phyloP scores from a whole-genome alignment of 2,797 vertebrate species.

The Dermochelys coriacea region DNA sequence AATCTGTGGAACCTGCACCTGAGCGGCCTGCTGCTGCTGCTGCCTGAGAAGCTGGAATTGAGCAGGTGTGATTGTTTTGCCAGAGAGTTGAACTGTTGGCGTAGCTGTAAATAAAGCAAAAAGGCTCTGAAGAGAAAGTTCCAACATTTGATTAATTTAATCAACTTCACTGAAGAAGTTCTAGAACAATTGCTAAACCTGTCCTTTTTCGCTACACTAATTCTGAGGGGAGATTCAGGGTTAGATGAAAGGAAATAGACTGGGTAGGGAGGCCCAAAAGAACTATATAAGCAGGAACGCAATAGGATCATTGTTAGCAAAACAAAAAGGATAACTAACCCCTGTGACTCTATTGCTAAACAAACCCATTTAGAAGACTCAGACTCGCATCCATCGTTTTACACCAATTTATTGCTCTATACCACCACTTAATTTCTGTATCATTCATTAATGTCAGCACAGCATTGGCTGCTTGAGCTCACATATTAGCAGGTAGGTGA shows the following conservation, averaged over 20 bases:
- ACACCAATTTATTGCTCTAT: not conserved
- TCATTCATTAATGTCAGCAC: not conserved
- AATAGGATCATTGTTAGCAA: not conserved
- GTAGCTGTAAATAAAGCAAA: conserved; percentile 34
- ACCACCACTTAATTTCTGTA: not conserved
- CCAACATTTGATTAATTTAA: not conserved
- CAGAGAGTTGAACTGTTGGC: conserved; percentile 84
- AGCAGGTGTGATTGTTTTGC: conserved; percentile 84
- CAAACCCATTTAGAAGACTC: not conserved
- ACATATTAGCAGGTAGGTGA: not conserved
- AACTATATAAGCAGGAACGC: not conserved
- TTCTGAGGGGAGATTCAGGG: not conserved
- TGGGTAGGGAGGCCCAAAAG: not conserved
- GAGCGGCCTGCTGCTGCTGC: conserved; percentile 88
- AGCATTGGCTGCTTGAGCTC: not conserved
- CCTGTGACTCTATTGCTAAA: not conserved
- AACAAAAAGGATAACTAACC: not conserved
- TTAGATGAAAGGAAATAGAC: not conserved
- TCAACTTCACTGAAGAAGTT: not conserved
- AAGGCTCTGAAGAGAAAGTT: not conserved
- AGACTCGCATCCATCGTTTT: not conserved
- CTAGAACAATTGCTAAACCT: not conserved
- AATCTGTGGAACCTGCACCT: conserved; percentile 86
- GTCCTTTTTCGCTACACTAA: not conserved
- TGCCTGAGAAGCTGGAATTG: conserved; percentile 84